Evolutionary conservation across 2,113 vertebrate species (phyloP), one percentile per base, ranked within the genome.

Genomic region (Motacilla tschutschensis): DNA sequence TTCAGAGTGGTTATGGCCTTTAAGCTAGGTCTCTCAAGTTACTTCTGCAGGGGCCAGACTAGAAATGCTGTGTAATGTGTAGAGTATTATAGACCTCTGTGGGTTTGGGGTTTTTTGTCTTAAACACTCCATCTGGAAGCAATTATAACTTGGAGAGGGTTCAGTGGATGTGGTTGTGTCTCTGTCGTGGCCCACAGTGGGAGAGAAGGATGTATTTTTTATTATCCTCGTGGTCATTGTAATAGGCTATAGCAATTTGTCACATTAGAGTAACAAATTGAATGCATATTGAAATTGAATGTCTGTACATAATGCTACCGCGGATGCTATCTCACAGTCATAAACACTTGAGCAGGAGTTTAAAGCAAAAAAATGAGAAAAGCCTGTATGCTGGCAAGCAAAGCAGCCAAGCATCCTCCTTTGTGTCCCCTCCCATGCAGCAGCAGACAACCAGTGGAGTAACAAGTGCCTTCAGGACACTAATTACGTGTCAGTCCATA

Each of bases 61-160:
- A 78, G 70, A 86, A 88, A 76, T 54, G 80, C 64, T 65, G 43
- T 4, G 4, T 54, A 79, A 88, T 47, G 40, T 72, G 51, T 58
- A 53, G 7, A 20, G 48, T 36, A 31, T 57, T 60, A 55, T 0
- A 76, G 47, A 83, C 31, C 46, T 78, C 65, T 18, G 48, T 8
- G 22, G 50, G 10, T 50, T 57, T 62, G 48, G 65, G 48, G 2
- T 6, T 66, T 81, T 80, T 74, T 81, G 62, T 79, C 40, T 72
- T 78, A 65, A 85, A 75, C 6, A 6, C 58, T 85, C 57, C 70
- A 85, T 93, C 83, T 88, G 91, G 85, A 85, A 69, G 54, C 6
- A 22, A 33, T 67, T 89, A 47, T 51, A 78, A 38, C 35, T 80
- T 38, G 0, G 71, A 86, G 71, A 79, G 26, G n/a, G 65, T 67